A percentile compares a stretch with the other conserved stretches of the same genome.
Conservation (phyloP, 2,888 invertebrate genomes). For the Clistopyga incitator region DNA sequence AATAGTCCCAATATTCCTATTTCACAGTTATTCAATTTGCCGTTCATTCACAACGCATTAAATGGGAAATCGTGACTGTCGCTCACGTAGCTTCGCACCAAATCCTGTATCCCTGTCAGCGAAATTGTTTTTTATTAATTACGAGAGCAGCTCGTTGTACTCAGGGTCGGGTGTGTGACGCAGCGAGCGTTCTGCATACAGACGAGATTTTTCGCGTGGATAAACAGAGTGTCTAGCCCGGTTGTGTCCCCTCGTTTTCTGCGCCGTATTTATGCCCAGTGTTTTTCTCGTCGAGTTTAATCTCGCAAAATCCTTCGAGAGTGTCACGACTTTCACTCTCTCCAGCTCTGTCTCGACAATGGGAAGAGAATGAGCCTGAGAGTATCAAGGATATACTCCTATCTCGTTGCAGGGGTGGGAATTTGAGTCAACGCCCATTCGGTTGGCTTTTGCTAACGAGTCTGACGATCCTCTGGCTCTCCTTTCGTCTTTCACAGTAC, state of each 20-base stretch:
- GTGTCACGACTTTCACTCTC: slow-evolving; percentile 50
- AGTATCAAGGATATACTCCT: slow-evolving; percentile 12
- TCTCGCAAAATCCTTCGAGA: slow-evolving; percentile 62
- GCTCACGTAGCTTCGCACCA: not conserved
- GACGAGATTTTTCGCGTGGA: slow-evolving; percentile 72
- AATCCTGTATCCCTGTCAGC: not conserved
- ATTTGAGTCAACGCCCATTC: slow-evolving; percentile 22
- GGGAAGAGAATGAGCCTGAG: slow-evolving; percentile 27
- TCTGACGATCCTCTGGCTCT: slow-evolving; percentile 1
- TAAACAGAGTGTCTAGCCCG: slow-evolving; percentile 66
- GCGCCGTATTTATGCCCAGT: slow-evolving; percentile 14
- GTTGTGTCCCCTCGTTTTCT: slow-evolving; percentile 34
- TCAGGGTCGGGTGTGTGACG: slow-evolving; percentile 29
- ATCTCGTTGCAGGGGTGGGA: slow-evolving; percentile 1
- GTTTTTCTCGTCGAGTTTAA: slow-evolving; percentile 59
- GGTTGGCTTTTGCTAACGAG: slow-evolving; percentile 27
- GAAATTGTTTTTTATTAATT: slow-evolving; percentile 68
- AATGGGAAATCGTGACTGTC: not conserved
- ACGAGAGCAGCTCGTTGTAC: slow-evolving; percentile 20
- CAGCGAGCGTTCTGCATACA: slow-evolving; percentile 69
- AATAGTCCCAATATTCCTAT: not conserved
- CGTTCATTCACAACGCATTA: not conserved
- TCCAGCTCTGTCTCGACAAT: slow-evolving; percentile 21
- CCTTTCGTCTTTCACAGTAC: not conserved
- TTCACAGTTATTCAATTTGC: not conserved